These are phyloP conservation scores for Diabrotica balteata DNA, from an alignment of 2,888 invertebrate genomes.

Conservation along the genomic window DNA sequence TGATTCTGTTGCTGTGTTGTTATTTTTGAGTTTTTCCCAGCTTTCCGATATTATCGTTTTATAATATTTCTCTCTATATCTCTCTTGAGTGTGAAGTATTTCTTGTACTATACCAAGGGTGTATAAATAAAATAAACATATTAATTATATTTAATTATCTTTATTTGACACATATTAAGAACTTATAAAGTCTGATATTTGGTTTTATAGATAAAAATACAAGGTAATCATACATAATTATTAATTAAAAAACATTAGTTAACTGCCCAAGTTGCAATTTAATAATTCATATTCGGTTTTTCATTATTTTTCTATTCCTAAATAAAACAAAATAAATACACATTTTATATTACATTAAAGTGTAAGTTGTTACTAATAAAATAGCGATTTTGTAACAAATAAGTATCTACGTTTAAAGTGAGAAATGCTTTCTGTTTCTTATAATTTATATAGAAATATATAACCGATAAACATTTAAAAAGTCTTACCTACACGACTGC, in stretches of 20 bases:
- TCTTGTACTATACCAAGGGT: too few species aligned
- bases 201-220: constrained; percentile 33
- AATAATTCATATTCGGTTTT: not conserved
- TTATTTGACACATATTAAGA: constrained; percentile 38
- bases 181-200: constrained; percentile 44
- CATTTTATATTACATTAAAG: not conserved
- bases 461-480: not conserved
- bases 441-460: not conserved
- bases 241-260: not conserved
- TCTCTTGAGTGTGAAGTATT: too few species aligned
- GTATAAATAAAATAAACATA: too few species aligned
- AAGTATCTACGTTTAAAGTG: not conserved
- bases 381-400: not conserved
- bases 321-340: not conserved
- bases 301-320: not conserved
- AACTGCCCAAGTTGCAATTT: not conserved
- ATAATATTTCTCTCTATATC: too few species aligned
- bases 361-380: not conserved
- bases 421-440: not conserved
- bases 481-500: not conserved
- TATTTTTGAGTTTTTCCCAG: too few species aligned
- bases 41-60: too few species aligned
- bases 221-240: constrained; percentile 22
- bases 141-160: constrained; percentile 1
- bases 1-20: too few species aligned